Conservation (phyloP, 2,113 vertebrate species). For the Podocnemis expansa region DNA sequence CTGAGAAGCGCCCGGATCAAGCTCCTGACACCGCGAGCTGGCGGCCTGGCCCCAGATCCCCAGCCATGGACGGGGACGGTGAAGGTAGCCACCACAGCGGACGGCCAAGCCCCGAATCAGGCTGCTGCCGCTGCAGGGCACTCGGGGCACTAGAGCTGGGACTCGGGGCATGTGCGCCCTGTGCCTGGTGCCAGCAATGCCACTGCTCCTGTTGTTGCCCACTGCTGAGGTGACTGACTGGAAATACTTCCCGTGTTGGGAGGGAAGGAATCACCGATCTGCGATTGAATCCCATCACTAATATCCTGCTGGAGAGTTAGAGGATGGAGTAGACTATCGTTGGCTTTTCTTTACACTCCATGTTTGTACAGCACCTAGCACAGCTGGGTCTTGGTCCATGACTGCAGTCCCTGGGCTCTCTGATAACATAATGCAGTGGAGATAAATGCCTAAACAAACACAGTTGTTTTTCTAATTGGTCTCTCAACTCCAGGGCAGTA, state of each 20-base stretch:
- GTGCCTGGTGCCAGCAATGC: no score
- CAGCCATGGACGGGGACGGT: no score
- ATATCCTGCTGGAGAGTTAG: not conserved
- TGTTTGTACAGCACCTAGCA: not conserved
- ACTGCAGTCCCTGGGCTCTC: not conserved
- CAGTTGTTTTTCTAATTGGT: not conserved
- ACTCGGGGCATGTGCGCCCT: no score
- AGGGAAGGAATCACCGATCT: not conserved
- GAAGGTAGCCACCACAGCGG: no score
- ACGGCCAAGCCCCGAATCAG: no score
- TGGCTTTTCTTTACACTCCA: not conserved
- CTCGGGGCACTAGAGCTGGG: no score
- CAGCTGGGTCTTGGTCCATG: not conserved
- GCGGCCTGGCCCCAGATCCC: no score
- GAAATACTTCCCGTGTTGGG: not conserved
- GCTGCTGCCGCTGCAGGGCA: no score
- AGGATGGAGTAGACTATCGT: not conserved
- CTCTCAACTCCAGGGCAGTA: not conserved
- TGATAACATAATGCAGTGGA: not conserved
- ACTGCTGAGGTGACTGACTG: not conserved
- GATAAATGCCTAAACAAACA: not conserved
- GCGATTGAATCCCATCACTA: not conserved
- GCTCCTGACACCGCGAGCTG: no score
- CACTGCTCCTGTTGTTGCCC: not conserved
- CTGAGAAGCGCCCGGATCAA: no score